Percentiles rank a stretch among this genome's conserved stretches.
Evolutionary conservation across 2,797 vertebrate species (phyloP).

Genomic region (Chaetophractus vellerosus): DNA sequence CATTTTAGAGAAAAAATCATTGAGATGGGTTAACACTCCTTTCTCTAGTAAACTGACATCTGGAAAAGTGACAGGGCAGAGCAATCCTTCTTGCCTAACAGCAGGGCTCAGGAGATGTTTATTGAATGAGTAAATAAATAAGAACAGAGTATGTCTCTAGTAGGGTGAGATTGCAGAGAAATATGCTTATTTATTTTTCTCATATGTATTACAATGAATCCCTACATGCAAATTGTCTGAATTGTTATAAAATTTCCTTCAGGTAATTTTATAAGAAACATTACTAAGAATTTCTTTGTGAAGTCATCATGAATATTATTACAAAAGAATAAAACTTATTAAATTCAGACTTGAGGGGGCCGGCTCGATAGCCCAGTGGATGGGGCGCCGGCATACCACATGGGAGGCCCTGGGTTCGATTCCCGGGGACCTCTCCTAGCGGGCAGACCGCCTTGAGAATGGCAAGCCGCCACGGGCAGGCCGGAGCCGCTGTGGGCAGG

Average conservation of each 20-base stretch:
- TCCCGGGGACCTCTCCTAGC: too few relatives aligned
- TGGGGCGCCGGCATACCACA: too few relatives aligned
- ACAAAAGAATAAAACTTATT: constrained; percentile 20
- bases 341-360: constrained; percentile 37
- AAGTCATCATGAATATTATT: constrained; percentile 14
- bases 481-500: too few relatives aligned
- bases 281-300: constrained; percentile 39
- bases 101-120: neutral
- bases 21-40: neutral
- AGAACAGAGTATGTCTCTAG: neutral
- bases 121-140: neutral
- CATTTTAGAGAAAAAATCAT: constrained; percentile 28
- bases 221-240: neutral
- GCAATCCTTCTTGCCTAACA: neutral
- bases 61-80: neutral
- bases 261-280: constrained; percentile 20
- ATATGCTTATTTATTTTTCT: neutral
- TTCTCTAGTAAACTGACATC: neutral
- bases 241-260: neutral
- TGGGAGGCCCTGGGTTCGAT: too few relatives aligned
- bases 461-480: too few relatives aligned
- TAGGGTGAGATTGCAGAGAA: neutral
- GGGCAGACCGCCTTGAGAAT: too few relatives aligned
- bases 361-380: too few relatives aligned
- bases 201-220: neutral